phyloP scores from a whole-genome alignment of 2,797 vertebrate genomes.

The Anisognathus igniventris region DNA sequence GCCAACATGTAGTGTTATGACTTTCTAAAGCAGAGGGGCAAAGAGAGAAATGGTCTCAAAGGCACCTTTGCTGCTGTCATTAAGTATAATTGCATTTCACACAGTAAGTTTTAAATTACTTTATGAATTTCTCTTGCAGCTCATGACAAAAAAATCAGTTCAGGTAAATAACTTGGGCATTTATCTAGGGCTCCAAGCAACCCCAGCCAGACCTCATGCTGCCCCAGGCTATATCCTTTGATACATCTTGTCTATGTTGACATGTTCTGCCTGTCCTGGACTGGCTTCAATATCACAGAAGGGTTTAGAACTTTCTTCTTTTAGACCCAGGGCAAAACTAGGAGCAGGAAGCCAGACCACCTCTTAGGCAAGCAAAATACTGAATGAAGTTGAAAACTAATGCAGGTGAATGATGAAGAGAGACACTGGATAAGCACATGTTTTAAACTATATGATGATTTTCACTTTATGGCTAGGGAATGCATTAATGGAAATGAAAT shows the following conservation, averaged over 20 bases:
- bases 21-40: neutral
- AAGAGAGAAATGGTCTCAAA: conserved; percentile 7
- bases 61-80: neutral
- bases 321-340: neutral
- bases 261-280: neutral
- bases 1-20: neutral
- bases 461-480: neutral
- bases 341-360: neutral
- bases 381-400: neutral
- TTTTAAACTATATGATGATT: neutral
- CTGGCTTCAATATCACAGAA: neutral
- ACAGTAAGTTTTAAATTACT: neutral
- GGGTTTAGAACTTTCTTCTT: neutral
- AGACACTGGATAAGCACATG: neutral
- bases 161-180: neutral
- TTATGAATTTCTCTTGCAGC: neutral
- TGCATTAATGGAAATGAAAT: neutral
- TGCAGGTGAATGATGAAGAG: neutral
- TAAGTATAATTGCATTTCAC: neutral
- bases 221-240: neutral
- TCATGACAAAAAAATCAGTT: neutral
- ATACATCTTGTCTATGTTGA: neutral
- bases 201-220: neutral
- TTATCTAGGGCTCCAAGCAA: neutral
- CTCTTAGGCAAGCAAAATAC: neutral